Evolutionary conservation across 1,140 invertebrate genomes (phyloP).

Genomic region (Formica exsecta): DNA sequence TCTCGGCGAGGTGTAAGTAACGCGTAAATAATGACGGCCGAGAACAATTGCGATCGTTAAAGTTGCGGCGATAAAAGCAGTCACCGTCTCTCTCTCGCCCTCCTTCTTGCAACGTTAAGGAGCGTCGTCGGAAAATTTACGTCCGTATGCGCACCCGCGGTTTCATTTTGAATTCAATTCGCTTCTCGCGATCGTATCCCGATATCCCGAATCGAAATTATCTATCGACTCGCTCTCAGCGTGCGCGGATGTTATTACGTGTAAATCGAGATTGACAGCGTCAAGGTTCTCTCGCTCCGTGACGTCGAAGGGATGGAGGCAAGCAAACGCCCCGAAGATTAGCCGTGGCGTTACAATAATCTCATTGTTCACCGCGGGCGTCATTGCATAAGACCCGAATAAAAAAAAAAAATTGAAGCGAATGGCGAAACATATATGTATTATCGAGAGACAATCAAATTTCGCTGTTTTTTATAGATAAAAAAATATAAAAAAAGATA

Average conservation of each 20-base stretch:
- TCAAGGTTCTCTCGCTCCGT: conserved; percentile 56
- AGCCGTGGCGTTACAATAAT: conserved; percentile 48
- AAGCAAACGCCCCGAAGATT: conserved; percentile 40
- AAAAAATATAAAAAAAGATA: too few species aligned
- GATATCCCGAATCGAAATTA: conserved; percentile 48
- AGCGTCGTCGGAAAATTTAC: not conserved
- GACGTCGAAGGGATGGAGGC: conserved; percentile 27
- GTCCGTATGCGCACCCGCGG: not conserved
- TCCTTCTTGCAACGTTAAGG: not conserved
- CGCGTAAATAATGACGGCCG: conserved; percentile 46
- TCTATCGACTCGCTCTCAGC: not conserved
- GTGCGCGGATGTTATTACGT: conserved; percentile 51
- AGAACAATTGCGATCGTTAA: conserved; percentile 58
- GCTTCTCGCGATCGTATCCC: conserved; percentile 34
- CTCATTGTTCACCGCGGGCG: conserved; percentile 37
- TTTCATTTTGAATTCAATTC: conserved; percentile 40
- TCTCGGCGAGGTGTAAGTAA: conserved; percentile 46
- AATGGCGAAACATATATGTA: not conserved
- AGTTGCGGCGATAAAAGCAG: conserved; percentile 27
- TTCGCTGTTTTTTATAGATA: too few species aligned
- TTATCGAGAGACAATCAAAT: not conserved
- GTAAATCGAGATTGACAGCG: conserved; percentile 63
- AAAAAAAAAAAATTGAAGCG: not conserved
- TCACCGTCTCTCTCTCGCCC: not conserved
- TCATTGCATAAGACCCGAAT: not conserved